Percentiles rank a stretch among this genome's conserved stretches.
Evolutionary conservation across 2,113 vertebrate genomes (phyloP).

Genomic region (Mellivora capensis): DNA sequence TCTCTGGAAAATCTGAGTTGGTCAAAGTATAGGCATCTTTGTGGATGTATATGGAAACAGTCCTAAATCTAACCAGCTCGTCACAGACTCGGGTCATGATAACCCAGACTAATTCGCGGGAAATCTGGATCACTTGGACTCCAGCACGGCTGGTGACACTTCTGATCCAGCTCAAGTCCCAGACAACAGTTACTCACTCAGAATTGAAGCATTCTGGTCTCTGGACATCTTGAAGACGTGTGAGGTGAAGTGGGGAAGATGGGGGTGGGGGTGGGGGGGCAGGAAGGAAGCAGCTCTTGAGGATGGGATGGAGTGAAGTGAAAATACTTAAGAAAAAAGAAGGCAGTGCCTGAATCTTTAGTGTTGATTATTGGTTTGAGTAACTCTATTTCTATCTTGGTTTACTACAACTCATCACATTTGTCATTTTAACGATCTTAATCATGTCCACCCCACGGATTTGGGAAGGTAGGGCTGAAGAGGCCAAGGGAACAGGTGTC

Average conservation of each 20-base stretch:
- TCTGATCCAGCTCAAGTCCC: not conserved
- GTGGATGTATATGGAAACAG: not conserved
- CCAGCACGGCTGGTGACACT: not conserved
- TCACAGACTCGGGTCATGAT: not conserved
- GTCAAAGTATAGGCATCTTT: not conserved
- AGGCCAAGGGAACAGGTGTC: not conserved
- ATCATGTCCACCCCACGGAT: not conserved
- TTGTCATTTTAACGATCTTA: not conserved
- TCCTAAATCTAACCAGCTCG: not conserved
- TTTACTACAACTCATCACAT: not conserved
- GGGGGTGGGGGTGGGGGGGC: fast-evolving
- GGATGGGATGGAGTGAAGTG: not conserved
- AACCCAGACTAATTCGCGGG: not conserved
- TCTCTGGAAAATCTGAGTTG: not conserved
- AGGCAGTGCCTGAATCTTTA: not conserved
- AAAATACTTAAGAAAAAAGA: not conserved
- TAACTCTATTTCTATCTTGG: not conserved
- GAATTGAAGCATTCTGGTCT: not conserved
- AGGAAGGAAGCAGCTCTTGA: not conserved
- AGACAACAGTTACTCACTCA: not conserved
- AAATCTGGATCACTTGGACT: not conserved
- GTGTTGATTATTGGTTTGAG: not conserved
- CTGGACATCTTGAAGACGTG: not conserved
- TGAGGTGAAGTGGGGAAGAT: not conserved
- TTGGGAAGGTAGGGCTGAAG: not conserved